A percentile compares a stretch with the other conserved stretches of the same genome.
Evolutionary conservation across 2,113 vertebrate species (phyloP).

Genomic region (Anolis carolinensis): DNA sequence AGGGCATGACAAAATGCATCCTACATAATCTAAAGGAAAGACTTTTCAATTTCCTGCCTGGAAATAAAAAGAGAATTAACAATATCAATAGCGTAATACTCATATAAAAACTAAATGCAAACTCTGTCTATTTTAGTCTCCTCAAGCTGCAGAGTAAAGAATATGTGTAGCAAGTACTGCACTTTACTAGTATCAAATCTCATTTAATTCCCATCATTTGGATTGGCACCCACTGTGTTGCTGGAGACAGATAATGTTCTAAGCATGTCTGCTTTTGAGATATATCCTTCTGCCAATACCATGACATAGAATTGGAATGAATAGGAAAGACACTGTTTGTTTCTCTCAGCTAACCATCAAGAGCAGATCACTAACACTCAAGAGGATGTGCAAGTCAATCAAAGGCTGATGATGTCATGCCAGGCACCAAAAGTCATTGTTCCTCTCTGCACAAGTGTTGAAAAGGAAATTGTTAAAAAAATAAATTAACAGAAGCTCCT

Average conservation of each 20-base stretch:
- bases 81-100: not conserved
- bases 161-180: slow-evolving; percentile 32
- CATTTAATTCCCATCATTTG: slow-evolving; percentile 62
- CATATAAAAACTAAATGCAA: not conserved
- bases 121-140: not conserved
- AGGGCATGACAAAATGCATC: not conserved
- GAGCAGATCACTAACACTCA: slow-evolving; percentile 41
- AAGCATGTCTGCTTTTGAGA: slow-evolving; percentile 53
- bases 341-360: slow-evolving; percentile 52
- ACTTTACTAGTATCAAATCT: slow-evolving; percentile 52
- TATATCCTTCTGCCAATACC: slow-evolving; percentile 35
- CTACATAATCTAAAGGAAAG: slow-evolving; percentile 36
- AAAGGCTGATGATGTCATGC: slow-evolving; percentile 46
- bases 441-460: slow-evolving; percentile 31
- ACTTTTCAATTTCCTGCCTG: slow-evolving; percentile 38
- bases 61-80: slow-evolving; percentile 50
- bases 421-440: slow-evolving; percentile 53
- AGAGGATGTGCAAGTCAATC: slow-evolving; percentile 48
- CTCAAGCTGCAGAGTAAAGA: slow-evolving; percentile 39
- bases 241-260: slow-evolving; percentile 62
- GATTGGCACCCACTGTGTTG: slow-evolving; percentile 55
- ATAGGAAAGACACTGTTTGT: slow-evolving; percentile 55
- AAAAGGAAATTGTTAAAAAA: slow-evolving; percentile 67
- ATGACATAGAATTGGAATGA: slow-evolving; percentile 43
- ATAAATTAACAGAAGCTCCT: slow-evolving; percentile 68